Conservation (phyloP, 2,888 invertebrate genomes). For the Aporophyla lueneburgensis region DNA sequence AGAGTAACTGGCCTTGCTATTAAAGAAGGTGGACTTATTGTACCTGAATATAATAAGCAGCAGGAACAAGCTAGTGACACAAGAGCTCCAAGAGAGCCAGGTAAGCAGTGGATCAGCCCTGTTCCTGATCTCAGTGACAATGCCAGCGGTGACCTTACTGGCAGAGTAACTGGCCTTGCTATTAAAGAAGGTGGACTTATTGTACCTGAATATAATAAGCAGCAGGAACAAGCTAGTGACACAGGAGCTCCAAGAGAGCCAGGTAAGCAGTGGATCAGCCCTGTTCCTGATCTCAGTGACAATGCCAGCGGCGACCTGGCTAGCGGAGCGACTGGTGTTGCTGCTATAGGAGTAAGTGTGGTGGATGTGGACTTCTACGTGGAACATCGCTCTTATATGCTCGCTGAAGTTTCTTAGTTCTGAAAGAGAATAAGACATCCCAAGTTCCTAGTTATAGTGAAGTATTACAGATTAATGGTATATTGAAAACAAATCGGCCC, state of each 20-base stretch:
- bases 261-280: conserved; percentile 90
- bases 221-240: conserved; percentile 92
- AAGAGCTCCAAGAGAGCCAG: conserved; percentile 92
- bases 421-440: conserved; percentile 55
- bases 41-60: conserved; percentile 92
- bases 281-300: conserved; percentile 91
- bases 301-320: conserved; percentile 91
- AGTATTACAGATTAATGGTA: too few relatives aligned
- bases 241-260: conserved; percentile 92
- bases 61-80: conserved; percentile 92
- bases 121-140: conserved; percentile 82
- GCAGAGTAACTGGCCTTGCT: background rate
- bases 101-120: conserved; percentile 91
- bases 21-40: background rate
- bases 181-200: background rate
- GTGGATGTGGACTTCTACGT: conserved; percentile 75
- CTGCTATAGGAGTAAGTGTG: conserved; percentile 80
- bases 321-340: conserved; percentile 77
- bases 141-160: too few relatives aligned
- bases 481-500: too few relatives aligned
- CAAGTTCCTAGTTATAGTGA: too few relatives aligned
- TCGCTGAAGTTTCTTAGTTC: conserved; percentile 77
- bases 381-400: conserved; percentile 75
- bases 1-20: background rate
- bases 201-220: conserved; percentile 91